Conservation (phyloP, 35 echinoderm and acorn worm genomes). For the Ptychodera flava region DNA sequence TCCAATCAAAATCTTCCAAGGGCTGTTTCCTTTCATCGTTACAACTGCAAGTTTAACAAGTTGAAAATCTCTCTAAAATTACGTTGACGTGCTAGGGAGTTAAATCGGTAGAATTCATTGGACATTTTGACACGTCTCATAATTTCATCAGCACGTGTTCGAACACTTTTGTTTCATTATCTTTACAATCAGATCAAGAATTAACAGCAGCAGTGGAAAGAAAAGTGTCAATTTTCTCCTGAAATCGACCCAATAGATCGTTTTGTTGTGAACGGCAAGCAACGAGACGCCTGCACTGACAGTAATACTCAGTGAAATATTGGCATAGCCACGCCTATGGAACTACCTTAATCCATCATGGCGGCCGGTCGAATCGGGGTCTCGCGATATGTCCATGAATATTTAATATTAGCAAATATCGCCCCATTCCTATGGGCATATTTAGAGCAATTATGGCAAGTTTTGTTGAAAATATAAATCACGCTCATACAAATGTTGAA, state of each 20-base stretch:
- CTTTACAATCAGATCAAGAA: neutral
- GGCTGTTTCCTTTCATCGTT: no score
- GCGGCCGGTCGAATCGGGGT: neutral
- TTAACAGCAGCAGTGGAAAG: neutral
- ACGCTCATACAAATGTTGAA: neutral
- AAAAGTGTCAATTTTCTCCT: neutral
- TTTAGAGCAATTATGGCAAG: neutral
- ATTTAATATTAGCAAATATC: neutral
- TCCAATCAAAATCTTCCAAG: no score
- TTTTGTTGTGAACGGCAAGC: neutral
- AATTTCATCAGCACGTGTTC: neutral
- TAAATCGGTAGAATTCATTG: neutral
- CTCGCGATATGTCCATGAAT: neutral
- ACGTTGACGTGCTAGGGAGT: neutral
- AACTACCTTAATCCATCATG: neutral
- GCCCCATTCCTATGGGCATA: neutral
- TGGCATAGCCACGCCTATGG: neutral
- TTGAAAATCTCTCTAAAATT: no score
- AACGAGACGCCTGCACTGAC: neutral
- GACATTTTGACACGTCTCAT: neutral
- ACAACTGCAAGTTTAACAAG: no score
- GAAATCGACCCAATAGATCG: neutral
- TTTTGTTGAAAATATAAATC: neutral
- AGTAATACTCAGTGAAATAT: neutral
- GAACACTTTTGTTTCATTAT: neutral